Evolutionary conservation across 2,797 vertebrate species (phyloP).

Genomic region (Chaetodon trifasciatus): DNA sequence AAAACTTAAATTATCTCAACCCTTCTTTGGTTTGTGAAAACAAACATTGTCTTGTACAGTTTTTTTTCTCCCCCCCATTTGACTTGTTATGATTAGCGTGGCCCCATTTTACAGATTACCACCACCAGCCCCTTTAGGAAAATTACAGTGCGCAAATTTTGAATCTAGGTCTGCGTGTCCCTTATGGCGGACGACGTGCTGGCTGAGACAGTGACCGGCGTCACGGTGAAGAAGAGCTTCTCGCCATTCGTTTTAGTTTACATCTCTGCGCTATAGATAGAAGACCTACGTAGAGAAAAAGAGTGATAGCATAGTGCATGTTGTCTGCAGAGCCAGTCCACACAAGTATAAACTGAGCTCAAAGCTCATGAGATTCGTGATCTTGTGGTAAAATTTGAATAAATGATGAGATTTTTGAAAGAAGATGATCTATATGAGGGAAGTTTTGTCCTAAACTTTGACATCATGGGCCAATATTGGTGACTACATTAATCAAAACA

Average conservation of each 20-base stretch:
- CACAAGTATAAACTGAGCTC: slow-evolving; percentile 54
- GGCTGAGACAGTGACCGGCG: slow-evolving; percentile 50
- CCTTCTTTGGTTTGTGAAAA: slow-evolving; percentile 86
- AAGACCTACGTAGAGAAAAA: slow-evolving; percentile 45
- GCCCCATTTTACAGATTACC: slow-evolving; percentile 61
- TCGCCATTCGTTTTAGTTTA: slow-evolving; percentile 9
- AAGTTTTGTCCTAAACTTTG: slow-evolving; percentile 20
- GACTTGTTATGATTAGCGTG: slow-evolving; percentile 66
- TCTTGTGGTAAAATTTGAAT: slow-evolving; percentile 40
- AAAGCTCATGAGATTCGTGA: slow-evolving; percentile 56
- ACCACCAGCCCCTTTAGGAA: slow-evolving; percentile 41
- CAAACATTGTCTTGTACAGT: slow-evolving; percentile 71
- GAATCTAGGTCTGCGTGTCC: slow-evolving; percentile 38
- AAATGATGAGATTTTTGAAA: slow-evolving; percentile 14
- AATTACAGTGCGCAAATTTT: slow-evolving; percentile 39
- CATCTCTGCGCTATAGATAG: slow-evolving; percentile 41
- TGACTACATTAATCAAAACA: slow-evolving; percentile 44
- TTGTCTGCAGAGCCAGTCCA: slow-evolving; percentile 56
- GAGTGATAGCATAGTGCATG: slow-evolving; percentile 65
- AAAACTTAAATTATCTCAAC: slow-evolving; percentile 74
- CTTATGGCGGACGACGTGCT: slow-evolving; percentile 36
- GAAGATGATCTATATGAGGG: slow-evolving; percentile 14
- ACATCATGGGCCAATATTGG: slow-evolving; percentile 50
- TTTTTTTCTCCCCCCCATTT: slow-evolving; percentile 42
- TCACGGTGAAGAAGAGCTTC: slow-evolving; percentile 32